Base-by-base conservation (phyloP, 2,888 invertebrate species). In the Dynastes hyllus region DNA sequence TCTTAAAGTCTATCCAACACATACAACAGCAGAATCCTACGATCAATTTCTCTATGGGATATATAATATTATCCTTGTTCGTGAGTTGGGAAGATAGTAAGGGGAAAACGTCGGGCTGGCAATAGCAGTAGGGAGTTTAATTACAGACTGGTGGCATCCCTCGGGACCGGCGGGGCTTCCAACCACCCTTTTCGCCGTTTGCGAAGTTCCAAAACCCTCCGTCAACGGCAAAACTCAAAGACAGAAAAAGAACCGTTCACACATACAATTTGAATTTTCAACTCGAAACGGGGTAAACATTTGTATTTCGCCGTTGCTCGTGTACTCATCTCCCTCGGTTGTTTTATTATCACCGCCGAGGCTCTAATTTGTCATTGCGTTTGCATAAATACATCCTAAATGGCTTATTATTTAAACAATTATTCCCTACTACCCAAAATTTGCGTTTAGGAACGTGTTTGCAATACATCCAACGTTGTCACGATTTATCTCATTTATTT, bases 91-190 rank as follows among this genome's bases (percentile, higher is more conserved):
- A 85, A 84, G 83, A 84, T 80, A 84, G 84, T 84, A 84, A 84
- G 85, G 86, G 86, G 85, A 83, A 45, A 32, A 84, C 76, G 81
- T 82, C 82, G 83, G 84, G 84, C 84, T 84, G 82, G 84, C 85
- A 84, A 85, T 84, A 86, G 85, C 86, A 86, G 85, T 85, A 85
- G 85, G 86, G 85, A 87, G 88, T 88, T 88, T 88, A 88, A 88
- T 88, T 88, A 88, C 88, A 88, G 88, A 87, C 88, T 87, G 86
- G 86, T 87, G 85, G 86, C 86, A 85, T 88, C 88, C 88, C 88
- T 83, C 80, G 87, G 87, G 88, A 88, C 84, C 85, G 85, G 84
- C 83, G 86, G 87, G 87, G 87, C 87, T 86, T 86, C 87, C 84
- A 84, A 82, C 83, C 83, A 83, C 82, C 84, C 83, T 83, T 83